A percentile compares a stretch with the other conserved stretches of the same genome.
These are phyloP conservation scores for Acleris literana DNA, from an alignment of 2,888 invertebrate species.

Conservation along the genomic window DNA sequence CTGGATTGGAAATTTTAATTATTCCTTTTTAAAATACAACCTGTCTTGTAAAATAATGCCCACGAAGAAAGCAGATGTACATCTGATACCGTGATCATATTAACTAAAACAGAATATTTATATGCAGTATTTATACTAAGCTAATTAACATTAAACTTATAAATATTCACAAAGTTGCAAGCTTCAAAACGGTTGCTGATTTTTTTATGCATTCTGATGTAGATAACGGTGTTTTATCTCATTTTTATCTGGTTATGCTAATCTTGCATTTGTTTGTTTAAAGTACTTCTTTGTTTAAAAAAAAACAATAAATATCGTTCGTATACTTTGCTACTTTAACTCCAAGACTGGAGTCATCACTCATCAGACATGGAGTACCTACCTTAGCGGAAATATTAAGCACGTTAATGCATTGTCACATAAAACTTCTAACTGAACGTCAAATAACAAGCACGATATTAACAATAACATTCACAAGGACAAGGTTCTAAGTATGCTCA, in stretches of 20 bases:
- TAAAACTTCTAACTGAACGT: no score
- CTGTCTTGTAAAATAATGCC: background rate
- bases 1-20: no score
- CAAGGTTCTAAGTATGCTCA: no score
- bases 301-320: no score
- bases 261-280: background rate
- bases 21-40: background rate
- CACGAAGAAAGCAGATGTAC: slow-evolving; percentile 20
- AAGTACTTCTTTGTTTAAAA: background rate
- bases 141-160: slow-evolving; percentile 28
- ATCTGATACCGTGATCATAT: no score
- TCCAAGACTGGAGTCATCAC: no score
- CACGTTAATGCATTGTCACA: no score
- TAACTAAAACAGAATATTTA: slow-evolving; percentile 7
- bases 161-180: slow-evolving; percentile 26
- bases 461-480: no score
- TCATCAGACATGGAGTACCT: no score
- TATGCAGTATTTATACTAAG: slow-evolving; percentile 25
- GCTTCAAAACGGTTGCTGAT: slow-evolving; percentile 10
- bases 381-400: no score
- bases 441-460: no score
- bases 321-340: no score
- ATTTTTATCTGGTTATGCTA: slow-evolving; percentile 8
- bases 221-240: slow-evolving; percentile 20
- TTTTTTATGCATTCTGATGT: slow-evolving; percentile 2